These are phyloP conservation scores for Epinephelus coioides DNA, from an alignment of 2,797 vertebrate species.

Conservation along the genomic window DNA sequence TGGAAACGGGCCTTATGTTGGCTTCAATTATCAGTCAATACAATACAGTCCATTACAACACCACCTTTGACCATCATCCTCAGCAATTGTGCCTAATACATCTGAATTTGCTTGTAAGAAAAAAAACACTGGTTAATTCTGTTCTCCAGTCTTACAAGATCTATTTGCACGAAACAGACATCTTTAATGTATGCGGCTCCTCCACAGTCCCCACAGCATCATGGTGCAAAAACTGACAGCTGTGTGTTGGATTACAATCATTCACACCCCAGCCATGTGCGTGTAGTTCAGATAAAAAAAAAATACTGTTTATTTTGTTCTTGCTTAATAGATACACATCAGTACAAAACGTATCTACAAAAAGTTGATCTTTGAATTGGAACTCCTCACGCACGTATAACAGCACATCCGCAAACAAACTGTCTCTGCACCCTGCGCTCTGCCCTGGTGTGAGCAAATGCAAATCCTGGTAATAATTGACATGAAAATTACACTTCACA, in stretches of 20 bases:
- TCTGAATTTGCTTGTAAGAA: background rate
- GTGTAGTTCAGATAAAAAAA: background rate
- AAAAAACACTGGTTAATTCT: background rate
- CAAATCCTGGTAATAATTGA: slow-evolving; percentile 44
- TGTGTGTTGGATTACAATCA: slow-evolving; percentile 29
- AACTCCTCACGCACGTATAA: background rate
- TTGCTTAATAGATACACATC: slow-evolving; percentile 10
- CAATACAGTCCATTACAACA: background rate
- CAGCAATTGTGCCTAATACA: background rate
- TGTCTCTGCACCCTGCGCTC: slow-evolving; percentile 1
- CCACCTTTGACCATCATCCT: no score
- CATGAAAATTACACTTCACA: slow-evolving; percentile 36
- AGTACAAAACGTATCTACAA: slow-evolving; percentile 2
- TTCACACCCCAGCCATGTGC: slow-evolving; percentile 25
- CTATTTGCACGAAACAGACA: slow-evolving; percentile 16
- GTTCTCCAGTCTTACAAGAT: background rate
- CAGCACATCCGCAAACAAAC: background rate
- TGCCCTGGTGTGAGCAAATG: slow-evolving; percentile 9
- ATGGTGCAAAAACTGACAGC: slow-evolving; percentile 35
- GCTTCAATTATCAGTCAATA: background rate
- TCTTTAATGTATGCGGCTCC: slow-evolving; percentile 29
- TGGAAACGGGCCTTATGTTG: no score
- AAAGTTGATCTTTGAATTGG: background rate
- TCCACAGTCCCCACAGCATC: slow-evolving; percentile 18
- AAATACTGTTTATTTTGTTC: background rate